These are phyloP conservation scores for Apis mellifera DNA, from an alignment of 1,140 invertebrate species.

Conservation along the genomic window DNA sequence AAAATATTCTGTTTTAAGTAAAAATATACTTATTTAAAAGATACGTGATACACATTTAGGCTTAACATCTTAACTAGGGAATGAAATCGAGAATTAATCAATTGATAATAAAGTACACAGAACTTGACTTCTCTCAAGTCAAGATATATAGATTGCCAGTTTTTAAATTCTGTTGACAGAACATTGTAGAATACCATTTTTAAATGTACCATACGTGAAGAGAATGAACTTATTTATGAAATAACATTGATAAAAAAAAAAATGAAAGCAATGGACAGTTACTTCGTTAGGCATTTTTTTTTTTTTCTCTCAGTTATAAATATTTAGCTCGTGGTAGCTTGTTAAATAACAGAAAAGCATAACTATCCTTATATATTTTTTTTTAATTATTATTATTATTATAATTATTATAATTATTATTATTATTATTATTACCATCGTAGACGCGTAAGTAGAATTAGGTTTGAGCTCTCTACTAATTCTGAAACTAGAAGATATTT, in stretches of 20 bases:
- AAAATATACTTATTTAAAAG: conserved; percentile 46
- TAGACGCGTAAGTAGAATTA: conserved; percentile 59
- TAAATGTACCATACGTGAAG: conserved; percentile 50
- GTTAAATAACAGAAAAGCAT: conserved; percentile 50
- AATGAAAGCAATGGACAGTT: conserved; percentile 69
- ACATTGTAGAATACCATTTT: conserved; percentile 49
- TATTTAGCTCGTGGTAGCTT: conserved; percentile 55
- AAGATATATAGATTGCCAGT: conserved; percentile 20
- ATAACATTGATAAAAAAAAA: conserved; percentile 45
- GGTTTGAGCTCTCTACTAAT: conserved; percentile 78
- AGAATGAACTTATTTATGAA: conserved; percentile 53
- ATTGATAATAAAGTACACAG: conserved; percentile 25
- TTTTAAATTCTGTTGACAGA: conserved; percentile 42
- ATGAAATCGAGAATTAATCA: conserved; percentile 26
- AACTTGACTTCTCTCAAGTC: background rate
- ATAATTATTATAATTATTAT: background rate
- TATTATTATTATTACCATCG: conserved; percentile 55
- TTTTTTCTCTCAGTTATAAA: conserved; percentile 58
- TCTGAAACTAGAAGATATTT: conserved; percentile 78
- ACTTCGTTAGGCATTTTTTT: conserved; percentile 76
- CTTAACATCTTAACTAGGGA: conserved; percentile 16
- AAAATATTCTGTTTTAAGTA: background rate
- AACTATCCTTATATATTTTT: conserved; percentile 58
- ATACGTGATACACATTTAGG: conserved; percentile 26
- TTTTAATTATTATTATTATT: background rate